A percentile compares a stretch with the other conserved stretches of the same genome.
Evolutionary conservation across 2,888 invertebrate genomes (phyloP).

Genomic region (Aproaerema taeniolella): DNA sequence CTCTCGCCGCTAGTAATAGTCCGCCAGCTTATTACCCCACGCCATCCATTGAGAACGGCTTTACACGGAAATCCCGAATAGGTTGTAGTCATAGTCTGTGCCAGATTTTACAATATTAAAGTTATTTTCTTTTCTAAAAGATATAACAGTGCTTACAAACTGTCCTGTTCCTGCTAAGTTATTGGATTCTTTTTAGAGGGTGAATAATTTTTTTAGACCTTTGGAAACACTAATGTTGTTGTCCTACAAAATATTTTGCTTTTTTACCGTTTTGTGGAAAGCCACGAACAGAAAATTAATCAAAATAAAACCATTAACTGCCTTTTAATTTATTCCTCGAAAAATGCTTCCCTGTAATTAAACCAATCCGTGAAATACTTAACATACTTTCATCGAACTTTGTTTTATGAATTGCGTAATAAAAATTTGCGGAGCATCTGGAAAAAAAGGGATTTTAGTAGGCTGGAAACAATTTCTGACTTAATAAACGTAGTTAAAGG

Average conservation of each 20-base stretch:
- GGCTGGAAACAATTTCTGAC: conserved; percentile 30
- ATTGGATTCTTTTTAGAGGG: too few relatives aligned
- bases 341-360: conserved; percentile 26
- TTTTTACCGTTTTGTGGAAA: too few relatives aligned
- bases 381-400: conserved; percentile 30
- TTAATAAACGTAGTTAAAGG: conserved; percentile 32
- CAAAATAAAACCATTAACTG: not conserved
- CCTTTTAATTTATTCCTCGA: conserved; percentile 8
- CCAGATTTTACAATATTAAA: conserved; percentile 57
- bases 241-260: too few relatives aligned
- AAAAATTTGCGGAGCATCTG: conserved; percentile 14
- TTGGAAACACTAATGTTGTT: too few relatives aligned
- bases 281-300: too few relatives aligned
- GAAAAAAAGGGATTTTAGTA: conserved; percentile 20
- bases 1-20: too few relatives aligned
- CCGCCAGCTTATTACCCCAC: conserved; percentile 72
- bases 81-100: conserved; percentile 61
- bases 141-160: conserved; percentile 21
- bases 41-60: conserved; percentile 75
- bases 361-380: conserved; percentile 36
- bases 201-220: too few relatives aligned
- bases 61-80: conserved; percentile 71
- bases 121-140: conserved; percentile 47
- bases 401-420: conserved; percentile 19
- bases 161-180: not conserved